Conservation (phyloP, 1,140 invertebrate species). For the Prorops nasuta region DNA sequence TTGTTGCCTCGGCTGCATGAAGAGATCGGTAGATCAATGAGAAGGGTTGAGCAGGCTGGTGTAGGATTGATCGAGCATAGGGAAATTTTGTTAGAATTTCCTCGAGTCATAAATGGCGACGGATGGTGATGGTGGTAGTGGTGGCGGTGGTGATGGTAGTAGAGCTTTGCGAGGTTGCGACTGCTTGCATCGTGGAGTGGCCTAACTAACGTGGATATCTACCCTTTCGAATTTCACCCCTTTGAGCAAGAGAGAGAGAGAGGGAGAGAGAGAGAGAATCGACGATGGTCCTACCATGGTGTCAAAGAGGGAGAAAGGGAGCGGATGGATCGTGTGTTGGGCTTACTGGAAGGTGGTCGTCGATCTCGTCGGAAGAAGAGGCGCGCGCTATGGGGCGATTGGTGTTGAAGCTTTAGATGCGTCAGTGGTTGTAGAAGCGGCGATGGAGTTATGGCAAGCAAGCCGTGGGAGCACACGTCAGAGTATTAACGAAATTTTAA, state of each 20-base stretch:
- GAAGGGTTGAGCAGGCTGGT: constrained; percentile 40
- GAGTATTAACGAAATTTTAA: constrained; percentile 56
- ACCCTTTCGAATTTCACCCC: background rate
- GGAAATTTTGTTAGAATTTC: constrained; percentile 54
- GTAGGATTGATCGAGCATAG: constrained; percentile 52
- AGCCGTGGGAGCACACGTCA: constrained; percentile 21
- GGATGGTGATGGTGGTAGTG: constrained; percentile 19
- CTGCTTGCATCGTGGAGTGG: constrained; percentile 28
- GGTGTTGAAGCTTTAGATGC: background rate
- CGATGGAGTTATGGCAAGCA: too few species aligned
- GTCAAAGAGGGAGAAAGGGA: constrained; percentile 5
- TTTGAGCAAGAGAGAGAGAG: constrained; percentile 16
- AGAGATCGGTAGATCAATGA: constrained; percentile 46
- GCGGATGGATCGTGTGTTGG: constrained; percentile 8
- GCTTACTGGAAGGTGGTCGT: background rate
- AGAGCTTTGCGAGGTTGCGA: constrained; percentile 19
- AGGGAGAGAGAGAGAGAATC: constrained; percentile 12
- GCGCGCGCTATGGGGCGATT: background rate
- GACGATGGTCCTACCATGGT: constrained; percentile 8
- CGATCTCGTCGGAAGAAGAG: background rate
- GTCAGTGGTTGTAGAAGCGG: background rate
- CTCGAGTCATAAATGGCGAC: constrained; percentile 47
- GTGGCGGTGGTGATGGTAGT: constrained; percentile 1
- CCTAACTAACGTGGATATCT: constrained; percentile 39
- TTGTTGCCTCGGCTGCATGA: constrained; percentile 34